Evolutionary conservation across 2,113 vertebrate species (phyloP).

Genomic region (Ptilorrhoa leucosticta): DNA sequence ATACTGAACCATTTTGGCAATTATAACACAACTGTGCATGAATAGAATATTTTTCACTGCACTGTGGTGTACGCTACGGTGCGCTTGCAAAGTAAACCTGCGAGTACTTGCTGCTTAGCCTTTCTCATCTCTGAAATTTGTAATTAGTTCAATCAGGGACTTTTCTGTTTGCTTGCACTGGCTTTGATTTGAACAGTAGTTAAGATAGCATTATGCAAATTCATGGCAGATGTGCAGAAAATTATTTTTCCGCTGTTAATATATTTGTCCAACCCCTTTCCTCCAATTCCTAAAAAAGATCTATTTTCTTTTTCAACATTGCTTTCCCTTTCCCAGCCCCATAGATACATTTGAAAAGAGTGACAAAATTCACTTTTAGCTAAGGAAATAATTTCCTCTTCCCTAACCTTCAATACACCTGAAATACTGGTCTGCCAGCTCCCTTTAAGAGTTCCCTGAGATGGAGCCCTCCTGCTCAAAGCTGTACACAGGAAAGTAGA

Average conservation of each 20-base stretch:
- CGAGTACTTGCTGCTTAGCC: neutral
- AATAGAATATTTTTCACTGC: slow-evolving; percentile 10
- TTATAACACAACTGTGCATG: slow-evolving; percentile 1
- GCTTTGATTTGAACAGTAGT: slow-evolving; percentile 18
- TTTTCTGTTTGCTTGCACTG: slow-evolving; percentile 9
- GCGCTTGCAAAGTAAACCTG: neutral
- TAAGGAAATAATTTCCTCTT: neutral
- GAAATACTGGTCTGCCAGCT: neutral
- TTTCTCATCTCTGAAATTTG: neutral
- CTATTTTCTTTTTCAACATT: neutral
- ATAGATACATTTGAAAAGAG: neutral
- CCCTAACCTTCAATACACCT: neutral
- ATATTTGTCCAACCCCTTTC: neutral
- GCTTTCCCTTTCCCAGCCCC: neutral
- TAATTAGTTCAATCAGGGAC: neutral
- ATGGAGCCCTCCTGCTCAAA: neutral
- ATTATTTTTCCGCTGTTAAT: neutral
- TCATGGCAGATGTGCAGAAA: neutral
- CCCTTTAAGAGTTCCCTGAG: neutral
- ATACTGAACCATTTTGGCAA: slow-evolving; percentile 23
- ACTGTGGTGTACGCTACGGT: neutral
- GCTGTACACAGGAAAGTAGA: neutral
- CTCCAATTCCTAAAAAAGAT: neutral
- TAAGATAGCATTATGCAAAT: neutral
- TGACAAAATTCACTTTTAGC: neutral